Percentiles rank a stretch among this genome's conserved stretches.
Conservation (phyloP, 2,888 invertebrate species). For the Drosophila meridiana region DNA sequence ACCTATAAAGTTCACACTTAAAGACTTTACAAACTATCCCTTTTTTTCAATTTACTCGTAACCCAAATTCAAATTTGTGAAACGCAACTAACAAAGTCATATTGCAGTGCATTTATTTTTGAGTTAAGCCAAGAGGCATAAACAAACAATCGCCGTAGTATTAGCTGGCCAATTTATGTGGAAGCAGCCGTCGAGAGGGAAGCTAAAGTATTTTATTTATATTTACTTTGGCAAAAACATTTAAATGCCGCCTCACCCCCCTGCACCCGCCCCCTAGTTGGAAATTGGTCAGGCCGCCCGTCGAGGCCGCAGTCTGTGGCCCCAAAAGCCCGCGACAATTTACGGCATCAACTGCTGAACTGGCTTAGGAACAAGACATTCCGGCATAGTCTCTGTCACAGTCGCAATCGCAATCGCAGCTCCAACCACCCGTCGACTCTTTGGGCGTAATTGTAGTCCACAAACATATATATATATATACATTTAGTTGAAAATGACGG, state of each 20-base stretch:
- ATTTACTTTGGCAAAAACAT: conserved; percentile 50
- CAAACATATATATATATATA: conserved; percentile 4
- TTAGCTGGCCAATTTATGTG: conserved; percentile 52
- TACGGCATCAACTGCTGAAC: conserved; percentile 51
- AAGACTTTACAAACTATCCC: background rate
- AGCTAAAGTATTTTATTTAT: conserved; percentile 54
- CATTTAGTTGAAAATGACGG: conserved; percentile 25
- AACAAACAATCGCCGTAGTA: conserved; percentile 54
- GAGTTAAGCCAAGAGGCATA: conserved; percentile 46
- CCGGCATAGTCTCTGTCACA: conserved; percentile 10
- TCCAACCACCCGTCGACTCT: conserved; percentile 23
- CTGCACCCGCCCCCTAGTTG: background rate
- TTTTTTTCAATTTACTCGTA: background rate
- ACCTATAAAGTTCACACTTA: background rate
- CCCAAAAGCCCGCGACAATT: conserved; percentile 62
- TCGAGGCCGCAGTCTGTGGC: conserved; percentile 25
- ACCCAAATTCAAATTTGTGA: background rate
- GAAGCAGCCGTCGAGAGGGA: conserved; percentile 18
- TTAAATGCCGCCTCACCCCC: conserved; percentile 44
- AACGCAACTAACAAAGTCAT: conserved; percentile 21
- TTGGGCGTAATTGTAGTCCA: conserved; percentile 50
- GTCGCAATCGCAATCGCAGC: conserved; percentile 14
- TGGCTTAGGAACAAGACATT: conserved; percentile 58
- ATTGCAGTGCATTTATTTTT: conserved; percentile 36
- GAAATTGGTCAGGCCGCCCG: conserved; percentile 22